phyloP scores from a whole-genome alignment of 1,140 invertebrate genomes.

The Amyelois transitella region DNA sequence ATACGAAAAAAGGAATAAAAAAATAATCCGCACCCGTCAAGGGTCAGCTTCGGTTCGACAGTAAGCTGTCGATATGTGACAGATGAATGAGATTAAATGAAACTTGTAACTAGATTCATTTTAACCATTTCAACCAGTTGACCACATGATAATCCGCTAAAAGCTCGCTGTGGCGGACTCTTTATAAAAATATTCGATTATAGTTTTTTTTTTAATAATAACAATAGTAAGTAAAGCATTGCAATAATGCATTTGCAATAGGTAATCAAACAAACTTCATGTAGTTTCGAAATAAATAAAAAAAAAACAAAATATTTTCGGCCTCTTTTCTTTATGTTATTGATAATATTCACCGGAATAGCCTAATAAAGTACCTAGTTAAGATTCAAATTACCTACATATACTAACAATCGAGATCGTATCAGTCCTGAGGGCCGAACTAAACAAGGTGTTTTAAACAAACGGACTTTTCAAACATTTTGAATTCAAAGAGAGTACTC shows the following conservation, averaged over 20 bases:
- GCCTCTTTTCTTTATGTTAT: background rate
- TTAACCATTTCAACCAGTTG: background rate
- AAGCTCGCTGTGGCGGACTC: no score
- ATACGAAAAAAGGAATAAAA: conserved; percentile 35
- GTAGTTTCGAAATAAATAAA: no score
- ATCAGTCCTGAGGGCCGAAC: background rate
- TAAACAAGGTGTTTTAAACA: conserved; percentile 44
- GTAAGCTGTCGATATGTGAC: conserved; percentile 47
- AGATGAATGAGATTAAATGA: conserved; percentile 24
- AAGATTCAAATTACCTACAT: background rate
- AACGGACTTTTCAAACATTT: conserved; percentile 43
- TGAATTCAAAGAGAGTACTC: conserved; percentile 49
- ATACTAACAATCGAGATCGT: background rate
- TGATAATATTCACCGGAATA: background rate
- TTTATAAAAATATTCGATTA: background rate
- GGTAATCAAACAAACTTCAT: no score
- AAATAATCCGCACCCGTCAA: conserved; percentile 31
- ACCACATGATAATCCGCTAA: background rate
- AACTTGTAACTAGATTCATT: background rate
- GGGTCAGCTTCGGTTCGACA: conserved; percentile 27
- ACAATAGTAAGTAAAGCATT: background rate
- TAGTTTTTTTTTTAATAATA: background rate
- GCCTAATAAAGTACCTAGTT: background rate
- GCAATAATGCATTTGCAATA: background rate
- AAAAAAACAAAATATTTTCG: no score